Conservation (phyloP, 1,140 invertebrate species). For the Cyrtorhinus lividipennis region DNA sequence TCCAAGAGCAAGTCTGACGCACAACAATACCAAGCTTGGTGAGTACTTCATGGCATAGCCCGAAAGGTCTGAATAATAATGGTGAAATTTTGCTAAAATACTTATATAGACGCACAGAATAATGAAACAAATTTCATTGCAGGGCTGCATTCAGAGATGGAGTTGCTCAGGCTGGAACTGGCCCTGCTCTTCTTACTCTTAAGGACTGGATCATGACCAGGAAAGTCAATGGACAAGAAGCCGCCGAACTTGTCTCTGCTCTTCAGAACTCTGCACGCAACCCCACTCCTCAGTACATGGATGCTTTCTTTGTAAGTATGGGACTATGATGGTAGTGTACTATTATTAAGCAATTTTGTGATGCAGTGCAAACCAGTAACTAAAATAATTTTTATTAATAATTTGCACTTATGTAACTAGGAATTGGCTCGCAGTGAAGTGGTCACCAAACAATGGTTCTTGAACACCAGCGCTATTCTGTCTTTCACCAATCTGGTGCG, state of each 20-base stretch:
- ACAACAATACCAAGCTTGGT: constrained; percentile 23
- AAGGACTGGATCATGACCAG: constrained; percentile 40
- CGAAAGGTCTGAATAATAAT: too few species aligned
- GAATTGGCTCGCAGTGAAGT: constrained; percentile 34
- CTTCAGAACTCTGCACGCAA: constrained; percentile 36
- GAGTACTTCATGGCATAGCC: too few species aligned
- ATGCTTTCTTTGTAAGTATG: constrained; percentile 37
- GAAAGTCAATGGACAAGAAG: constrained; percentile 38
- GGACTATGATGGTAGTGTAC: background rate
- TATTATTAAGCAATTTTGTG: constrained; percentile 1
- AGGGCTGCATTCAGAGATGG: constrained; percentile 42
- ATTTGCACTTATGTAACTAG: constrained; percentile 27
- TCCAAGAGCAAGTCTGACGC: constrained; percentile 17
- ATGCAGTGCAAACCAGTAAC: background rate
- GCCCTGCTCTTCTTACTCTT: constrained; percentile 44
- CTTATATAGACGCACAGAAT: background rate
- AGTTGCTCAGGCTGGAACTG: constrained; percentile 45
- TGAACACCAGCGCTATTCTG: constrained; percentile 39
- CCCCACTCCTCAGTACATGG: constrained; percentile 46
- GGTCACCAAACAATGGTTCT: constrained; percentile 31
- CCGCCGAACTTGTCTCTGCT: constrained; percentile 36
- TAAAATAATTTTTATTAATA: background rate
- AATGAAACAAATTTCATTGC: constrained; percentile 7
- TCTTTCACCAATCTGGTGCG: constrained; percentile 42
- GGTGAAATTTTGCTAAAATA: too few species aligned